Evolutionary conservation across 2,888 invertebrate genomes (phyloP).

Genomic region (Agrotis segetum): DNA sequence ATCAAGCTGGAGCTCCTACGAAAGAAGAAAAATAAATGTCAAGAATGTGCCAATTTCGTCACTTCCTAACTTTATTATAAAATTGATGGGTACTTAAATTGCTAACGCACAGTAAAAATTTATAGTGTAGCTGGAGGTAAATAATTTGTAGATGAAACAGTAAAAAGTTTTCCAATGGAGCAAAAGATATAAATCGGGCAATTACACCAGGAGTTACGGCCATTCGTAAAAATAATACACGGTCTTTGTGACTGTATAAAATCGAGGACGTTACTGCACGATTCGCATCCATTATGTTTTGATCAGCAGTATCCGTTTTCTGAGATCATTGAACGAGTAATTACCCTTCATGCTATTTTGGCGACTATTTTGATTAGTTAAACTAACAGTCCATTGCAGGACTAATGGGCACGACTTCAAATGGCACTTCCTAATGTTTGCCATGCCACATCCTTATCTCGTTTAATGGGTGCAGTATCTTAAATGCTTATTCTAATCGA

Average conservation of each 20-base stretch:
- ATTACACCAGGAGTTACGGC: constrained; percentile 43
- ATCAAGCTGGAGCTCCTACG: not conserved
- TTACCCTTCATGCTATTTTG: constrained; percentile 55
- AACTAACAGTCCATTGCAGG: constrained; percentile 29
- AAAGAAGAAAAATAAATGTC: constrained; percentile 35
- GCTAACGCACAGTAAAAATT: constrained; percentile 41
- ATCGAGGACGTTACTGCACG: constrained; percentile 27
- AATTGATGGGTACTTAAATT: constrained; percentile 51
- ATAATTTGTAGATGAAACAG: constrained; percentile 53
- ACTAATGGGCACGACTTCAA: constrained; percentile 12
- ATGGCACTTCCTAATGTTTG: constrained; percentile 36
- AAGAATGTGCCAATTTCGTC: constrained; percentile 34
- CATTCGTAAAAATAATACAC: constrained; percentile 40
- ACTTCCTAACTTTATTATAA: constrained; percentile 55
- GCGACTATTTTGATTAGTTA: constrained; percentile 48
- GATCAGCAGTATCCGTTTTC: constrained; percentile 53
- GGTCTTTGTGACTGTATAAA: constrained; percentile 46
- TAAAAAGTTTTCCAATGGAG: constrained; percentile 50
- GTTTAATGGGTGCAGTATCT: constrained; percentile 41
- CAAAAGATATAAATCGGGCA: constrained; percentile 47
- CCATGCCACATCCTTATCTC: constrained; percentile 25
- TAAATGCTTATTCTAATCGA: constrained; percentile 18
- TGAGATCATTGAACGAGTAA: constrained; percentile 54
- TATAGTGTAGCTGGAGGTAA: constrained; percentile 51
- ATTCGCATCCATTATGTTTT: constrained; percentile 52